Evolutionary conservation across 1,140 invertebrate species (phyloP), one percentile per base, ranked within the genome.

Genomic region (Drosophila gunungcola): DNA sequence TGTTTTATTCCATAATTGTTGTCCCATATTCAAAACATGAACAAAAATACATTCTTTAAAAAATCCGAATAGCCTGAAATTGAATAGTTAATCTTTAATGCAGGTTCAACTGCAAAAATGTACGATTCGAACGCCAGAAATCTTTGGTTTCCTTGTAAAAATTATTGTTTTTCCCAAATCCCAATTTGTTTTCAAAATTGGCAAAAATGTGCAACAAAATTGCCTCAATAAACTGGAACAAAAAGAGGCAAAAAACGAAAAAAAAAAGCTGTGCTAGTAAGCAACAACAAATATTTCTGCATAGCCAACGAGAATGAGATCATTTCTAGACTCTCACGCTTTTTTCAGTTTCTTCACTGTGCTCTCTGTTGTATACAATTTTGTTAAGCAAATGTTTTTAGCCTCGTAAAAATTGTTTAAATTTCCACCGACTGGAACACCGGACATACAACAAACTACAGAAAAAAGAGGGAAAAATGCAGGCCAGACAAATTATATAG

Each of bases 271-370:
- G 13, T 39, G 62, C 60, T 4, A 65, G 10, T n/a, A 21, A 38
- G 62, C 41, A 54, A 54, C 46, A 67, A 46, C 49, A 41, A 39
- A 55, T 29, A 16, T 46, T 55, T 68, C 65, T 34, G 63, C 49
- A 55, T 21, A 34, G 62, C 41, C 49, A 45, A 25, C 36, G 36
- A 70, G 67, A 70, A 70, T 70, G 65, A 70, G 64, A 70, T 70
- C 68, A 70, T 49, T 70, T 70, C 39, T 36, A 34, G 64, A 70
- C 27, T 70, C 51, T 70, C 64, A 25, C 38, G 39, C n/a, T 51
- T 32, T 53, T 69, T 29, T 61, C 12, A n/a, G 25, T 32, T 32
- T 65, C 42, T 62, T 62, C 42, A 7, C 25, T 45, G 25, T n/a
- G 21, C 49, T 32, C 41, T 0, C 21, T 16, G 54, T 70, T 70